Evolutionary conservation across 37 sponge, comb jelly and placozoan genomes (phyloP).

Genomic region (Dysidea cf. avara): DNA sequence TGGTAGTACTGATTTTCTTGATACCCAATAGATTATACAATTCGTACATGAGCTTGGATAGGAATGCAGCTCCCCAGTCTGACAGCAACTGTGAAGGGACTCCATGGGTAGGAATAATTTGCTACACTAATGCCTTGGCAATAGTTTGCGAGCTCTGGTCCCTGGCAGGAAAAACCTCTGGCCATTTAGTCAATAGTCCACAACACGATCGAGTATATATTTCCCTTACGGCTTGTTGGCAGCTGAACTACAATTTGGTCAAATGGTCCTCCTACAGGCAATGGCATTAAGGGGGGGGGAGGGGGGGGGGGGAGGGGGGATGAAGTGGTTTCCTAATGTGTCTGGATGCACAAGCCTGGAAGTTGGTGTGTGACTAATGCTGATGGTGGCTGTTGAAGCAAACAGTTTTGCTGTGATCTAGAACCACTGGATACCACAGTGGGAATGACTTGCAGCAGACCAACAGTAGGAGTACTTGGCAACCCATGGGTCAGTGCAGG

Average conservation of each 20-base stretch:
- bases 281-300: slow-evolving; percentile 46
- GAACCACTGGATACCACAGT: too few species aligned
- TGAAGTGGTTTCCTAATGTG: slow-evolving; percentile 6
- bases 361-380: slow-evolving; percentile 15
- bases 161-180: slow-evolving; percentile 29
- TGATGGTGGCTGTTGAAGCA: too few species aligned
- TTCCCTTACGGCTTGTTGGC: slow-evolving; percentile 26
- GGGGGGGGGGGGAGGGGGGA: slow-evolving; percentile 28
- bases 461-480: too few species aligned
- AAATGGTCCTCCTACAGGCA: slow-evolving; percentile 57
- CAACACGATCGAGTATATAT: slow-evolving; percentile 47
- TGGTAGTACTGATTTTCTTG: too few species aligned
- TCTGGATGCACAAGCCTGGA: slow-evolving; percentile 39
- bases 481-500: too few species aligned
- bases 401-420: too few species aligned
- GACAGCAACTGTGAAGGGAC: slow-evolving; percentile 25
- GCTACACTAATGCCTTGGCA: slow-evolving; percentile 32
- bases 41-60: slow-evolving; percentile 16
- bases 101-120: slow-evolving; percentile 32
- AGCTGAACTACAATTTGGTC: slow-evolving; percentile 44
- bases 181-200: slow-evolving; percentile 49
- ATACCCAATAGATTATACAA: slow-evolving; percentile 3
- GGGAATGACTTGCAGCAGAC: too few species aligned
- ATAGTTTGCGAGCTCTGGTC: slow-evolving; percentile 32
- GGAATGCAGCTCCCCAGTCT: slow-evolving; percentile 28